Evolutionary conservation across 2,888 invertebrate species (phyloP).

Genomic region (Heliconius sara): DNA sequence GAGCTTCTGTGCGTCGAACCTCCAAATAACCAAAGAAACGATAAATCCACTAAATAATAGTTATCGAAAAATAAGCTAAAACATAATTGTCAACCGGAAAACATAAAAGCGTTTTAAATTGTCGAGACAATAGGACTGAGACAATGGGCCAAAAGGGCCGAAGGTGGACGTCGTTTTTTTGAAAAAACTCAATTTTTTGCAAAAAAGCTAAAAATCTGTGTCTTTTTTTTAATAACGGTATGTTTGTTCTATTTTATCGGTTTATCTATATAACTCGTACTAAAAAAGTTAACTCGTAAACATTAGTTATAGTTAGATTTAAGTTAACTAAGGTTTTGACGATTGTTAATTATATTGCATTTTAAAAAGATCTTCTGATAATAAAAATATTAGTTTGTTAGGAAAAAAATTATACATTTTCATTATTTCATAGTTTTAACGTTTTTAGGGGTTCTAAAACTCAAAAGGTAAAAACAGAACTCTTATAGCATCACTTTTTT

Average conservation of each 20-base stretch:
- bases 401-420: too few species aligned
- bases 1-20: slow-evolving; percentile 46
- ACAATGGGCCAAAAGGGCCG: slow-evolving; percentile 64
- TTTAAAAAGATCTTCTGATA: slow-evolving; percentile 12
- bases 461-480: too few species aligned
- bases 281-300: slow-evolving; percentile 13
- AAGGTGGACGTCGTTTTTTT: slow-evolving; percentile 43
- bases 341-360: slow-evolving; percentile 6
- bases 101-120: slow-evolving; percentile 80
- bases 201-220: slow-evolving; percentile 48
- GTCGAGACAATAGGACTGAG: slow-evolving; percentile 79
- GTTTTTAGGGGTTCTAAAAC: too few species aligned
- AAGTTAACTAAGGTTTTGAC: not conserved
- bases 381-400: not conserved
- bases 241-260: slow-evolving; percentile 74
- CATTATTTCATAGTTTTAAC: too few species aligned
- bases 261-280: slow-evolving; percentile 66
- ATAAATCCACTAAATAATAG: slow-evolving; percentile 83
- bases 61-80: slow-evolving; percentile 71
- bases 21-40: slow-evolving; percentile 43
- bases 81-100: slow-evolving; percentile 49
- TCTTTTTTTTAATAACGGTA: slow-evolving; percentile 62
- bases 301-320: not conserved
- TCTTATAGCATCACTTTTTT: too few species aligned
- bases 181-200: slow-evolving; percentile 65